Base-by-base conservation (phyloP, 1,140 invertebrate species). In the Meloidogyne chitwoodi region DNA sequence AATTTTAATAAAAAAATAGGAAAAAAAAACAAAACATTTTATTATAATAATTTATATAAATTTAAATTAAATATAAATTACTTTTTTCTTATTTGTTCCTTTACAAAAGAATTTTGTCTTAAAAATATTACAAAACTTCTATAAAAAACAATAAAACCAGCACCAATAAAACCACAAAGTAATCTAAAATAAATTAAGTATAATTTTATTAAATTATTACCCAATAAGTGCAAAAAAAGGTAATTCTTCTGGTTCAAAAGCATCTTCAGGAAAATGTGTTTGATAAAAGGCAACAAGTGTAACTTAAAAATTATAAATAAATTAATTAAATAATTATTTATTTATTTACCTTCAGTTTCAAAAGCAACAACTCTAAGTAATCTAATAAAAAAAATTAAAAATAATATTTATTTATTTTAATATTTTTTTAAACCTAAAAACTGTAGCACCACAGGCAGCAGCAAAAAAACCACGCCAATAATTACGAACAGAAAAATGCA, bases 381-480 rank as follows among this genome's bases (percentile, higher is more conserved):
- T 8, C 95, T 89, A 22, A 41, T n/a, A 19, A 44, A 19, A 29
- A 16, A n/a, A 8, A 12, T 38, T 5, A 16, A 27, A 34, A 10
- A 10, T n/a, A 27, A 19, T 29, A 70, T 56, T 41, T n/a, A 48
- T 19, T 10, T 26, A 16, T 68, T 12, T n/a, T n/a, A n/a, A n/a
- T n/a, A n/a, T 41, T 14, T 38, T 48, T 5, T 4, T 38, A 38
- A 38, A 70, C 68, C 68, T 70, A 88, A 98, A 98, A 83, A 95
- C 93, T 2, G 95, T 93, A 0, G 96, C 96, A 48, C 95, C 94
- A 88, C 94, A 97, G 1, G 96, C 95, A 12, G 96, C 95, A 0
- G 95, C 92, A 87, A 98, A 99, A 88, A 99, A 99, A 0, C 95
- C 96, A 70, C 96, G 90, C 96, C 96, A 99, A 87, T 99, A 99